Evolutionary conservation across 2,888 invertebrate species (phyloP), one percentile per base, ranked within the genome.

Genomic region (Acrobasis repandana): DNA sequence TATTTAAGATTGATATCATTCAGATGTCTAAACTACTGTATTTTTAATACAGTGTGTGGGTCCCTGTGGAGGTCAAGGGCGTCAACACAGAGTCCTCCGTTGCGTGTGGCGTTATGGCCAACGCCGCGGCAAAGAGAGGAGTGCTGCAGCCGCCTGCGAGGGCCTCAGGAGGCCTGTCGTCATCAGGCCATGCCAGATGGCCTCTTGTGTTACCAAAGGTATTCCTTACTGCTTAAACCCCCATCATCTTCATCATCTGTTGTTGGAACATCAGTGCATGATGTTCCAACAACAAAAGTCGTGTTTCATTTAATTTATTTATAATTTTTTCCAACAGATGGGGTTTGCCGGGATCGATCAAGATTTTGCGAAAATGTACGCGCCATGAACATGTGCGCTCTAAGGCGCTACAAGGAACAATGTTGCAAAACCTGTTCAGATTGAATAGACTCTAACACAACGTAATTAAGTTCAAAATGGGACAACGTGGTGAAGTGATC

Each of bases 91-190:
- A 71, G 95, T 96, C 70, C 91, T 99, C 61, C 96, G 97, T 74
- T 99, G 99, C 86, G 97, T 98, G 65, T 99, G 98, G 99, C 95
- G 95, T 73, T 95, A 96, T 8, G 96, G 95, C 18, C 66, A n/a
- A 54, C 96, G 79, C 95, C 96, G 95, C 95, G 74, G 96, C 95
- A 60, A 67, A 14, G 96, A 96, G 76, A 94, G 95, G 75, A 95
- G 97, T 36, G 98, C 98, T 9, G 97, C 96, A 15, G 95, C 96
- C 67, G 96, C 96, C 15, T 99, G 99, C 85, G 94, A 95, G 69
- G 94, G 95, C 64, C 92, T 96, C 70, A 93, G 94, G 0, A 93
- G 97, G 59, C 98, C 98, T 0, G 90, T 94, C 6, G 96, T 97
- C 46, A 94, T 95, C 88, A 95, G 96, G 80, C 90, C 94, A 36